Percentiles rank a stretch among this genome's conserved stretches.
Conservation (phyloP, 2,797 vertebrate genomes). For the Lagorchestes hirsutus region DNA sequence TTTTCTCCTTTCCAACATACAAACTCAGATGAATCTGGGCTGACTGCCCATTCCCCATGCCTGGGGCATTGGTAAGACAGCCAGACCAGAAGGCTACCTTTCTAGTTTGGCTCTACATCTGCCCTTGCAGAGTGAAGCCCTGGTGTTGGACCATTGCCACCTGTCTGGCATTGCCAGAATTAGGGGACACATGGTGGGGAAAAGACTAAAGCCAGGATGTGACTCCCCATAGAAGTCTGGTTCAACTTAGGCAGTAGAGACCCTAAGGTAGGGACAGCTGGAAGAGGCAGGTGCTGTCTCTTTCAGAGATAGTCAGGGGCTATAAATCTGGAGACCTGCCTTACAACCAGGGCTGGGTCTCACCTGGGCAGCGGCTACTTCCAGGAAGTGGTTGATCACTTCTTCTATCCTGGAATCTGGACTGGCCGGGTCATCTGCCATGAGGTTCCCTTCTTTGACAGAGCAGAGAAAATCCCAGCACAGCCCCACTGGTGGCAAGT, state of each 20-base stretch:
- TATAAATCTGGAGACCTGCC: background rate
- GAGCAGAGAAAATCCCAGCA: conserved; percentile 92
- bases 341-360: background rate
- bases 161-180: background rate
- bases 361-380: conserved; percentile 84
- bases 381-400: conserved; percentile 85
- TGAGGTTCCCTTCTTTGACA: conserved; percentile 83
- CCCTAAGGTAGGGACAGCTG: background rate
- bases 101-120: background rate
- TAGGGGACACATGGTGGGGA: background rate
- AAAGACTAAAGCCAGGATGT: background rate
- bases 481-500: conserved; percentile 89
- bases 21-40: background rate
- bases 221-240: background rate
- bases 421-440: conserved; percentile 89
- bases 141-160: background rate
- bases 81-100: background rate
- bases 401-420: conserved; percentile 90
- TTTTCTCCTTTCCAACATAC: background rate
- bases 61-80: background rate
- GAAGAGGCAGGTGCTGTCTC: accelerated
- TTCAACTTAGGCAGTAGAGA: background rate
- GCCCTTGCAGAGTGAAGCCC: background rate
- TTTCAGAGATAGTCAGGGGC: background rate
- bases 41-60: background rate